A percentile compares a stretch with the other conserved stretches of the same genome.
Conservation (phyloP, 1,140 invertebrate genomes). For the Dinoponera quadriceps region DNA sequence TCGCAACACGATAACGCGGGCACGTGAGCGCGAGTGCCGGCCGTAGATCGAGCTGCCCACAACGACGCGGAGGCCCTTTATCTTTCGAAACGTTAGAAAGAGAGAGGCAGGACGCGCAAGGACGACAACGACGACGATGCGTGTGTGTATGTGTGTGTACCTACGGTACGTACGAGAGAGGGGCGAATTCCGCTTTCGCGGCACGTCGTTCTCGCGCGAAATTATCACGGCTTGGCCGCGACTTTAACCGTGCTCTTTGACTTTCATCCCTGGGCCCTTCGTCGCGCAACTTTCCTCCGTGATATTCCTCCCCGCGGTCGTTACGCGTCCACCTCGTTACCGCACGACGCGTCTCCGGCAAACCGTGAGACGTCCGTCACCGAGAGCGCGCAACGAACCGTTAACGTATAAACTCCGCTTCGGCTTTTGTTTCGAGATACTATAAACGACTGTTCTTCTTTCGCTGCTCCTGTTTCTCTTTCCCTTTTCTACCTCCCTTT, state of each 20-base stretch:
- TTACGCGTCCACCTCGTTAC: slow-evolving; percentile 4
- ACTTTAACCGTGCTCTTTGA: slow-evolving; percentile 33
- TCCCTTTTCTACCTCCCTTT: background rate
- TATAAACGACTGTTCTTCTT: slow-evolving; percentile 21
- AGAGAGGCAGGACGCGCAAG: background rate
- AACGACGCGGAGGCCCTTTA: slow-evolving; percentile 20
- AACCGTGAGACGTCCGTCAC: slow-evolving; percentile 28
- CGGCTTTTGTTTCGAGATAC: slow-evolving; percentile 30
- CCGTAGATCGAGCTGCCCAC: slow-evolving; percentile 15
- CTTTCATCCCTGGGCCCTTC: slow-evolving; percentile 3
- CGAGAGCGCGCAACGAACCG: slow-evolving; percentile 21
- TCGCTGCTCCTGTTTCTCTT: background rate
- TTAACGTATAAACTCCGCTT: slow-evolving; percentile 38
- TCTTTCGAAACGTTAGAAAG: slow-evolving; percentile 48
- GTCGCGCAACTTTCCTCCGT: background rate
- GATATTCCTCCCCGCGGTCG: slow-evolving; percentile 2
- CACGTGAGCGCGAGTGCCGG: background rate
- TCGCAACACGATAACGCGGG: slow-evolving; percentile 34
- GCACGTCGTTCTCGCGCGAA: slow-evolving; percentile 33
- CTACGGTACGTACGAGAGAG: slow-evolving; percentile 27
- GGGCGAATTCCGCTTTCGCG: slow-evolving; percentile 11
- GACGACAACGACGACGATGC: no score
- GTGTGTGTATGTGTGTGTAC: background rate
- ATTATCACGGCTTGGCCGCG: slow-evolving; percentile 21
- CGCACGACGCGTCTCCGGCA: background rate